Percentiles rank a stretch among this genome's conserved stretches.
These are phyloP conservation scores for Hippotragus niger DNA, from an alignment of 2,113 vertebrate genomes.

Conservation along the genomic window DNA sequence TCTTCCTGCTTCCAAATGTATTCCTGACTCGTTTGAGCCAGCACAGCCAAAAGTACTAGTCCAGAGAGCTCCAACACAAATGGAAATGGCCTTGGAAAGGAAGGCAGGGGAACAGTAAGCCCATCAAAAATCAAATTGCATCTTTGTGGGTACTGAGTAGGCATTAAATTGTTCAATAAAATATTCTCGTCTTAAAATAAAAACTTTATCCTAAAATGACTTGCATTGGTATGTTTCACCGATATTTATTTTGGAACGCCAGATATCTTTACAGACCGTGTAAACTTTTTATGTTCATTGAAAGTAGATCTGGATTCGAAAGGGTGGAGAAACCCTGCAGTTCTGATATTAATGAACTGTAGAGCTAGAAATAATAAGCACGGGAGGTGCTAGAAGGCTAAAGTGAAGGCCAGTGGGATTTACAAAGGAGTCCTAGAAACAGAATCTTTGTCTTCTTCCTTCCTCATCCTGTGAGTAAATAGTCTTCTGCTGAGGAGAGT, in stretches of 20 bases:
- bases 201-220: neutral
- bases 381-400: neutral
- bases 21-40: neutral
- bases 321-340: neutral
- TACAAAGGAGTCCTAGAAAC: neutral
- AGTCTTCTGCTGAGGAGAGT: neutral
- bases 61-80: neutral
- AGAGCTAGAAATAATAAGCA: neutral
- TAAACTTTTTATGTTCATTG: neutral
- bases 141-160: neutral
- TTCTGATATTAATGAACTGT: neutral
- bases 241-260: neutral
- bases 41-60: neutral
- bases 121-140: neutral
- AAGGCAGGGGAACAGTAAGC: neutral
- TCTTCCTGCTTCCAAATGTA: neutral
- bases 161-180: neutral
- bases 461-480: neutral
- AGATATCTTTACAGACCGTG: neutral
- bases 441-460: neutral
- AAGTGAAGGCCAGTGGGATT: neutral
- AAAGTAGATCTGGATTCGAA: neutral
- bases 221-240: neutral
- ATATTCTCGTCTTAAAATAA: neutral
- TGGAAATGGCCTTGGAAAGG: neutral